These are phyloP conservation scores for Drosophila yooni DNA, from an alignment of 2,888 invertebrate species.

Conservation along the genomic window DNA sequence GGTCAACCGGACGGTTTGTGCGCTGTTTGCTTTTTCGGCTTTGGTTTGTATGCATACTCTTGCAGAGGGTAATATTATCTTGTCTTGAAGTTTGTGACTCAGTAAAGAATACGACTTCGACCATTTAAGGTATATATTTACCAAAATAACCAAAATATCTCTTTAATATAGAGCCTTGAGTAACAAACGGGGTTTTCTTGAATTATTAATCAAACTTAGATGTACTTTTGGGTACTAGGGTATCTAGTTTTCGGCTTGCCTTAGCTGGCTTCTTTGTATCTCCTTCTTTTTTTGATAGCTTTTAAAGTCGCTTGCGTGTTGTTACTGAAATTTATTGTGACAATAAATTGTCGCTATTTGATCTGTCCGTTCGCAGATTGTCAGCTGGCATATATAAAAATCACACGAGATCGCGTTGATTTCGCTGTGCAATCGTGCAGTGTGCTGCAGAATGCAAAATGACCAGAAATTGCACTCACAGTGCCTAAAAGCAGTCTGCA, in stretches of 20 bases:
- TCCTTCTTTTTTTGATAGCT: neutral
- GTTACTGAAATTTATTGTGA: constrained; percentile 70
- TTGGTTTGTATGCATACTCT: constrained; percentile 1
- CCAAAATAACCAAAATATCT: neutral
- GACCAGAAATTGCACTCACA: constrained; percentile 28
- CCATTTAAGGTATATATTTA: neutral
- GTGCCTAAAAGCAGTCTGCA: constrained; percentile 16
- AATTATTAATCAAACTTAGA: neutral
- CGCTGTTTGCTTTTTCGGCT: constrained; percentile 41
- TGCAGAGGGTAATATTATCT: neutral
- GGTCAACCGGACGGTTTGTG: constrained; percentile 46
- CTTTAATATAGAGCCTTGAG: neutral
- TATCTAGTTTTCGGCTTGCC: neutral
- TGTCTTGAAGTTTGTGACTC: neutral
- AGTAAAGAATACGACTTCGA: neutral
- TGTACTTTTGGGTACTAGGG: neutral
- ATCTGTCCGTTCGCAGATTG: constrained; percentile 22
- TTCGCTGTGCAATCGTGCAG: constrained; percentile 9
- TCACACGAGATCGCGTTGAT: constrained; percentile 39
- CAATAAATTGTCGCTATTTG: constrained; percentile 59
- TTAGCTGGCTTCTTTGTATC: neutral
- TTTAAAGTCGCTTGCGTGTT: constrained; percentile 47
- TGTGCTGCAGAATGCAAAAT: constrained; percentile 22
- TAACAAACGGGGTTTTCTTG: neutral
- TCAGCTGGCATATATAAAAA: constrained; percentile 40